Evolutionary conservation across 1,140 invertebrate genomes (phyloP), one percentile per base, ranked within the genome.

Genomic region (Dreissena rostriformis): DNA sequence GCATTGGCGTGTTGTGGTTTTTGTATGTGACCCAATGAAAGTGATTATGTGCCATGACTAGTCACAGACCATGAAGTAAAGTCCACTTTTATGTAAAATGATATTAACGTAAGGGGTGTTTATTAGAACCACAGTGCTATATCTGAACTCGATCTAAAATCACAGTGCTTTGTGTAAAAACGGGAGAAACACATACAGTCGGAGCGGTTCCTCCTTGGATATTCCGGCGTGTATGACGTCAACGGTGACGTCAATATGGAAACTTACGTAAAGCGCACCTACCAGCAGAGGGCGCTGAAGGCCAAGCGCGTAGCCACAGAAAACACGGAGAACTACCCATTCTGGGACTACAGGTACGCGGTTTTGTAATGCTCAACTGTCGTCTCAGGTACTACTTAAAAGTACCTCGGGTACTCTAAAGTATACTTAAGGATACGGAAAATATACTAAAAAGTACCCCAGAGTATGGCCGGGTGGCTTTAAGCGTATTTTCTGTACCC

Each of bases 341-440:
- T 77, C 24, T 84, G 82, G 82, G 82, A 84, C 72, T 84, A 84
- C 26, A 77, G 82, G 82, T 83, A 55, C 29, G 39, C 39, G 39
- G 39, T 39, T 39, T 39, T 5, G 39, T 39, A 39, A 39, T 39
- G 39, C 8, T 39, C 39, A 8, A 8, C 8, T 39, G 39, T 39
- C 39, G 39, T 2, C 39, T 39, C 39, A 39, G 39, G 39, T 39
- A 39, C 39, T 39, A 39, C 39, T 5, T 39, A 39, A 39, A 39
- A 39, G 39, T 39, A 39, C 8, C 39, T 39, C 39, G 39, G 39
- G 39, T 39, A 39, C 39, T 39, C 8, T 39, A 5, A 39, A 39
- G 39, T 39, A 8, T 39, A 5, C 8, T 39, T 39, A 39, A 39
- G 8, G 8, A 8, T 39, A 39, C 39, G 39, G 39, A 39, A 39